Percentiles rank a stretch among this genome's conserved stretches.
Conservation (phyloP, 2,113 vertebrate species). For the Scartelaos histophorus region DNA sequence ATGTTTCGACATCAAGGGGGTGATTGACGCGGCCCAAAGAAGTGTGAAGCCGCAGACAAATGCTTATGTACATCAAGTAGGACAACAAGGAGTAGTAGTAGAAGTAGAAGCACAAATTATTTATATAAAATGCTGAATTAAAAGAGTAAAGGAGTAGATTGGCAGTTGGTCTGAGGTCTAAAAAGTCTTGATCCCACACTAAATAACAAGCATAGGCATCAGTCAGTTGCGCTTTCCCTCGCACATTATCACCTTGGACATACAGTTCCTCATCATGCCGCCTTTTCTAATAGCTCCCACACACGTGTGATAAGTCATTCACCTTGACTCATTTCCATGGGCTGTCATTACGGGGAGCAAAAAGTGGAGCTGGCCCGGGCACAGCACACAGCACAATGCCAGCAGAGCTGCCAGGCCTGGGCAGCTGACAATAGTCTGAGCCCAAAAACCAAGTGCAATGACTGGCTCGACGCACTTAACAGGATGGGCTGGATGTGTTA, state of each 20-base stretch:
- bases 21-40: conserved; percentile 36
- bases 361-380: conserved; percentile 32
- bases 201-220: conserved; percentile 39
- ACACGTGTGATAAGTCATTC: conserved; percentile 50
- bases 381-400: conserved; percentile 50
- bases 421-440: conserved; percentile 52
- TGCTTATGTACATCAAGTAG: not conserved
- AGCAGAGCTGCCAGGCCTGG: conserved; percentile 38
- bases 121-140: not conserved
- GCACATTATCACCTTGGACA: conserved; percentile 63
- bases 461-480: conserved; percentile 32
- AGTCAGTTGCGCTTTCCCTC: conserved; percentile 48
- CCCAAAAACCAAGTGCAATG: conserved; percentile 38
- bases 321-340: conserved; percentile 55
- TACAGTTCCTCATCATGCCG: conserved; percentile 32
- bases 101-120: not conserved
- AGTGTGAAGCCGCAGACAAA: conserved; percentile 3
- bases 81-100: not conserved
- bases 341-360: conserved; percentile 32
- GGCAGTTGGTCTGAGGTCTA: conserved; percentile 16
- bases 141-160: not conserved
- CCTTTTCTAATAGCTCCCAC: conserved; percentile 35
- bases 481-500: conserved; percentile 15
- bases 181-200: conserved; percentile 20
- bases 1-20: conserved; percentile 32